Evolutionary conservation across 2,888 invertebrate species (phyloP).

Genomic region (Tyria jacobaeae): DNA sequence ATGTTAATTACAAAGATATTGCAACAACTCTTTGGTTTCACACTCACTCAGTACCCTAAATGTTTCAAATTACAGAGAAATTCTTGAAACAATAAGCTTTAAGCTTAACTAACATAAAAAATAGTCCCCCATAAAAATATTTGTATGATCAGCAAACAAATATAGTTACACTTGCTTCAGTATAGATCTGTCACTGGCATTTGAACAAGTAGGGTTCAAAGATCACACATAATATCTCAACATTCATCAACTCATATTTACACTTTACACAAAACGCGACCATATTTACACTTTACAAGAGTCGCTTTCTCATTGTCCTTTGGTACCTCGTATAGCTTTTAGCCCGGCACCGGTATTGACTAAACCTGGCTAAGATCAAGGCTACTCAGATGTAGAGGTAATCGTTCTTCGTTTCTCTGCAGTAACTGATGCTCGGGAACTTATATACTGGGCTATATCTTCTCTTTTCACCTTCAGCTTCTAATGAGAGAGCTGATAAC

Average conservation of each 20-base stretch:
- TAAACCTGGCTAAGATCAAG: conserved; percentile 53
- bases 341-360: conserved; percentile 49
- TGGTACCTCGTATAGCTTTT: conserved; percentile 54
- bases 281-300: conserved; percentile 71
- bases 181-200: conserved; percentile 2
- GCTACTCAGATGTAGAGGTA: conserved; percentile 82
- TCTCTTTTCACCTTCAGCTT: conserved; percentile 73
- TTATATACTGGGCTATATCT: conserved; percentile 83
- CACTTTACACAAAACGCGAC: conserved; percentile 67
- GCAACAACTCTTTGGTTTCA: conserved; percentile 80
- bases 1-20: conserved; percentile 56
- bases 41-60: conserved; percentile 54
- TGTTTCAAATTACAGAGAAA: conserved; percentile 19
- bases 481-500: conserved; percentile 78
- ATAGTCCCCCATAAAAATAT: background rate
- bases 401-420: conserved; percentile 80
- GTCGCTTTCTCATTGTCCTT: conserved; percentile 64
- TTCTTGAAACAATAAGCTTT: background rate
- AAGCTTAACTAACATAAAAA: background rate
- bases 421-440: conserved; percentile 81
- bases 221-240: conserved; percentile 56
- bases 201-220: conserved; percentile 42
- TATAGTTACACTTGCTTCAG: background rate
- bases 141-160: background rate
- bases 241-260: conserved; percentile 63